Conservation (phyloP, 2,113 vertebrate species). For the Myrmecobius fasciatus region DNA sequence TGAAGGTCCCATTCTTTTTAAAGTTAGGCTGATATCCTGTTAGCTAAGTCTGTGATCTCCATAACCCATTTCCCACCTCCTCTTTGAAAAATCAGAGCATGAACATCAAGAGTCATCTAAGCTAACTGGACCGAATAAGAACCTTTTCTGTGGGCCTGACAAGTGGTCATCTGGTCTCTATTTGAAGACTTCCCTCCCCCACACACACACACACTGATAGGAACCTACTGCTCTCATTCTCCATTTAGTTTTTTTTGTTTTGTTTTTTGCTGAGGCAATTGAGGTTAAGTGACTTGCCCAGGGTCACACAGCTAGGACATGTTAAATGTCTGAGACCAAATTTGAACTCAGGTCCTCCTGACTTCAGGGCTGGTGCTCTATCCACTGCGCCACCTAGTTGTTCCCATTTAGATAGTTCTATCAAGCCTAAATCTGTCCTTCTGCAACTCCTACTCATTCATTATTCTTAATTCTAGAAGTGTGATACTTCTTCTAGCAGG, state of each 20-base stretch:
- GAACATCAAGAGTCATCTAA: neutral
- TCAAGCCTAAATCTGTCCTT: neutral
- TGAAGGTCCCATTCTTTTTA: neutral
- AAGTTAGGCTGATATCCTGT: neutral
- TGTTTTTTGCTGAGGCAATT: no score
- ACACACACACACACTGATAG: neutral
- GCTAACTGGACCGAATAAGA: neutral
- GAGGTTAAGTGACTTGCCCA: no score
- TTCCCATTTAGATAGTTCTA: neutral
- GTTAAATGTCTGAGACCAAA: no score
- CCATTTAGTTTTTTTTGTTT: no score
- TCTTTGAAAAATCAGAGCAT: neutral
- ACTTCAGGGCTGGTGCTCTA: no score
- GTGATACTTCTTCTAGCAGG: neutral
- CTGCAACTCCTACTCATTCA: slow-evolving; percentile 1
- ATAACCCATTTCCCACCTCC: neutral
- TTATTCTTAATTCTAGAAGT: neutral
- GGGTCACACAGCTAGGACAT: no score
- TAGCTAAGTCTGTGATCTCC: neutral
- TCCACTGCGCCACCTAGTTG: no score
- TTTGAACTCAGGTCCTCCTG: no score
- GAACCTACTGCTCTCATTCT: neutral
- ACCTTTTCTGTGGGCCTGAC: neutral
- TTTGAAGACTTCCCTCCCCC: neutral
- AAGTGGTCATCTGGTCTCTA: neutral